phyloP scores from a whole-genome alignment of 2,113 vertebrate species.

The Ancistrus triradiatus region DNA sequence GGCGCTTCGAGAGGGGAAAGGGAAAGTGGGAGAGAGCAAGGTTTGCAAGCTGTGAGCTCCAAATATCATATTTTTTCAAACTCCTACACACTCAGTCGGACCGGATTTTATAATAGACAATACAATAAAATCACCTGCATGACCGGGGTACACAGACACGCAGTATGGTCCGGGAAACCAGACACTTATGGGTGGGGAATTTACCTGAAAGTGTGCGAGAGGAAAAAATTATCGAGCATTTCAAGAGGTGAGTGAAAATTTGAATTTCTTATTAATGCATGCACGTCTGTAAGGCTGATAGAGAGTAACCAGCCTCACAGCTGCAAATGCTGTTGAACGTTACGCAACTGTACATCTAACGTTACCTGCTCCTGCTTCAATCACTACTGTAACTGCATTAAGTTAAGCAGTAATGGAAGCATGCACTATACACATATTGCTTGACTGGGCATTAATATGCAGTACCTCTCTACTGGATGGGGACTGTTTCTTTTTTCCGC shows the following conservation, averaged over 20 bases:
- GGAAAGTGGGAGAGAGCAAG: constrained; percentile 57
- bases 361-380: too few relatives aligned
- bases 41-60: constrained; percentile 55
- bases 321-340: too few relatives aligned
- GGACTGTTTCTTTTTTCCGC: neutral
- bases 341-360: too few relatives aligned
- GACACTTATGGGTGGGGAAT: constrained; percentile 99
- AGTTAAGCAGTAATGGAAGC: too few relatives aligned
- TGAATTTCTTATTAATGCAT: neutral
- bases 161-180: constrained; percentile 99
- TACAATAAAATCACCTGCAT: constrained; percentile 67
- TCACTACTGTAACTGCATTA: too few relatives aligned
- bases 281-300: too few relatives aligned
- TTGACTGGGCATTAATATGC: too few relatives aligned
- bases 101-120: constrained; percentile 52
- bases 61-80: constrained; percentile 40
- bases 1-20: constrained; percentile 53
- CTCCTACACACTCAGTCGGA: constrained; percentile 47
- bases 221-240: constrained; percentile 99
- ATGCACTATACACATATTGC: too few relatives aligned
- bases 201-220: constrained; percentile 98
- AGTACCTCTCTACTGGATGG: too few relatives aligned
- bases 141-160: constrained; percentile 69
- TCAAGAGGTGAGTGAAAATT: constrained; percentile 89
- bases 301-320: too few relatives aligned